These are phyloP conservation scores for Sanderia malayensis DNA, from an alignment of 30 jellyfish, hydroid and myxozoan genomes.

Conservation along the genomic window DNA sequence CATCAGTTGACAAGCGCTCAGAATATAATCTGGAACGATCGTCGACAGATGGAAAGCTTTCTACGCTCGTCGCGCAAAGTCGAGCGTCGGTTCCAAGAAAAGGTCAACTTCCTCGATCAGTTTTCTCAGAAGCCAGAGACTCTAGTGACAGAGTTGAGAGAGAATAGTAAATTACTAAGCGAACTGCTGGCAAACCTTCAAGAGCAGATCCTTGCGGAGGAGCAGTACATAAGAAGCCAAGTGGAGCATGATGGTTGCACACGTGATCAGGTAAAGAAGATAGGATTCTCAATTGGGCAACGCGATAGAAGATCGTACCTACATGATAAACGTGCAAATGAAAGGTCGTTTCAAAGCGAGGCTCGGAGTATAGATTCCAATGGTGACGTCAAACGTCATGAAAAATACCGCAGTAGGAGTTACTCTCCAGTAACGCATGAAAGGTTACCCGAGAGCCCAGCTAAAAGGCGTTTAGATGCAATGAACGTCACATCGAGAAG, in stretches of 20 bases:
- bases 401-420: background rate
- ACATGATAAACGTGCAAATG: background rate
- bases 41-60: conserved; percentile 48
- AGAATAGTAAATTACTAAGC: conserved; percentile 38
- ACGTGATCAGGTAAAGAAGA: conserved; percentile 1
- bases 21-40: conserved; percentile 48
- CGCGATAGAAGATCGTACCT: conserved; percentile 46
- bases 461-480: no score
- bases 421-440: background rate
- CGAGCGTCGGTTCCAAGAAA: conserved; percentile 38
- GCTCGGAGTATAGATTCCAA: background rate
- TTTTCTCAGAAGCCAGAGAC: conserved; percentile 39
- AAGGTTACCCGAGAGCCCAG: no score
- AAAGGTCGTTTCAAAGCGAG: background rate
- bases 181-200: conserved; percentile 39
- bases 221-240: conserved; percentile 30
- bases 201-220: conserved; percentile 64
- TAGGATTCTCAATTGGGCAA: conserved; percentile 32
- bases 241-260: background rate
- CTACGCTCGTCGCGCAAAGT: conserved; percentile 25
- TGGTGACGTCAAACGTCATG: background rate
- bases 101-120: conserved; percentile 32
- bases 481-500: no score
- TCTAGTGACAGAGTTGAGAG: conserved; percentile 36
- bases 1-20: conserved; percentile 43